A percentile compares a stretch with the other conserved stretches of the same genome.
These are phyloP conservation scores for Zosterops hypoxanthus DNA, from an alignment of 2,113 vertebrate species.

Conservation along the genomic window DNA sequence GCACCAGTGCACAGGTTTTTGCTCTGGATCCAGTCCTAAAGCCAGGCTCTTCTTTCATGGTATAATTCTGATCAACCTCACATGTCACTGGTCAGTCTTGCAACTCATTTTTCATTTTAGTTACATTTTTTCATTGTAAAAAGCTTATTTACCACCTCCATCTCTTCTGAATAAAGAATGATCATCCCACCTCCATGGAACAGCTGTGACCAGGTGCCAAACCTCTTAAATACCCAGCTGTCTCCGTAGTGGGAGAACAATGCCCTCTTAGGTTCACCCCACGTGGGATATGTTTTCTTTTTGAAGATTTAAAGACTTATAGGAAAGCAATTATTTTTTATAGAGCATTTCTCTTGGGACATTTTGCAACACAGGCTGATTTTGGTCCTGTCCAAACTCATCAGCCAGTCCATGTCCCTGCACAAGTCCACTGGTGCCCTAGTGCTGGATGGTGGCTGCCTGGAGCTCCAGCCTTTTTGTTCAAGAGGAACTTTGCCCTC, in stretches of 20 bases:
- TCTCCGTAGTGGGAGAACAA: fast-evolving
- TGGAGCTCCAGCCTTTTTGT: not conserved
- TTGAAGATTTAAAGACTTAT: not conserved
- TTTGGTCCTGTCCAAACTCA: not conserved
- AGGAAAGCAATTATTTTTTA: not conserved
- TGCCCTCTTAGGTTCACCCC: not conserved
- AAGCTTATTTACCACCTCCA: not conserved
- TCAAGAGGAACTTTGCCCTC: not conserved
- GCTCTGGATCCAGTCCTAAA: not conserved
- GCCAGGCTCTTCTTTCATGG: not conserved
- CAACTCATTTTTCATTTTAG: not conserved
- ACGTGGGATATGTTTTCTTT: not conserved
- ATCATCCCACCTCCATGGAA: not conserved
- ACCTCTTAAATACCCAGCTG: fast-evolving
- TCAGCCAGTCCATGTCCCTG: not conserved
- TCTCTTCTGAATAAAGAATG: not conserved
- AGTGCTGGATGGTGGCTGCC: not conserved
- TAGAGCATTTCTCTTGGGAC: not conserved
- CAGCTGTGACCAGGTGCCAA: not conserved
- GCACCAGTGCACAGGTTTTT: not conserved
- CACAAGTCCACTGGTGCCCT: not conserved
- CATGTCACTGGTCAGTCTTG: not conserved
- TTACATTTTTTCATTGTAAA: not conserved
- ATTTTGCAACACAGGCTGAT: not conserved
- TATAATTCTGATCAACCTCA: not conserved